Percentiles rank a stretch among this genome's conserved stretches.
Evolutionary conservation across 2,888 invertebrate species (phyloP).

Genomic region (Acanthosepion pharaonis): DNA sequence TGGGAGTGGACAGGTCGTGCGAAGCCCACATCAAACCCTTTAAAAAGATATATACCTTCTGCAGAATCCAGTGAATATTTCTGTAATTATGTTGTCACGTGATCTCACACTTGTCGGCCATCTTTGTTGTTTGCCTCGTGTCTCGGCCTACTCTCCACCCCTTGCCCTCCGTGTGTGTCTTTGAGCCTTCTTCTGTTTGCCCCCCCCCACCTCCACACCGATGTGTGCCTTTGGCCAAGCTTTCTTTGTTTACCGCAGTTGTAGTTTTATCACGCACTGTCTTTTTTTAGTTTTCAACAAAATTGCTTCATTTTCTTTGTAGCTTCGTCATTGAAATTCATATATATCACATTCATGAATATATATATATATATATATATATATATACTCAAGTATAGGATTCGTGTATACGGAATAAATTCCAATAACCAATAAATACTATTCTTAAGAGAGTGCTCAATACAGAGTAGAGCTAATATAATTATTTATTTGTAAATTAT

Average conservation of each 20-base stretch:
- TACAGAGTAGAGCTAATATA: too few species aligned
- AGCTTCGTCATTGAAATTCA: neutral
- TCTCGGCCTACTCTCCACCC: neutral
- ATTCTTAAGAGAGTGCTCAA: too few species aligned
- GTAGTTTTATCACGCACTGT: neutral
- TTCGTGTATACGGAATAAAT: too few species aligned
- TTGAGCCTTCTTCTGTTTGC: neutral
- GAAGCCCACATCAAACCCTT: neutral
- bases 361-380: neutral
- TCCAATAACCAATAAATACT: too few species aligned
- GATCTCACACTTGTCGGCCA: neutral
- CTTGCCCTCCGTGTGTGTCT: neutral
- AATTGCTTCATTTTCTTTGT: neutral
- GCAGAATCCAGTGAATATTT: neutral
- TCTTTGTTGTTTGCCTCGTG: neutral
- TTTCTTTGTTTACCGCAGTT: neutral
- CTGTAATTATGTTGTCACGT: constrained; percentile 20
- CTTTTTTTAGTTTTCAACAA: neutral
- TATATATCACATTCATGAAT: neutral
- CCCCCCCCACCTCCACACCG: neutral
- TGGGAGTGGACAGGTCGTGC: neutral
- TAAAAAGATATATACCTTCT: neutral
- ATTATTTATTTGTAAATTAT: too few species aligned
- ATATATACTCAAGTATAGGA: too few species aligned
- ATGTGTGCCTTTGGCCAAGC: neutral